Evolutionary conservation across 2,113 vertebrate species (phyloP), one percentile per base, ranked within the genome.

Genomic region (Myocastor coypus): DNA sequence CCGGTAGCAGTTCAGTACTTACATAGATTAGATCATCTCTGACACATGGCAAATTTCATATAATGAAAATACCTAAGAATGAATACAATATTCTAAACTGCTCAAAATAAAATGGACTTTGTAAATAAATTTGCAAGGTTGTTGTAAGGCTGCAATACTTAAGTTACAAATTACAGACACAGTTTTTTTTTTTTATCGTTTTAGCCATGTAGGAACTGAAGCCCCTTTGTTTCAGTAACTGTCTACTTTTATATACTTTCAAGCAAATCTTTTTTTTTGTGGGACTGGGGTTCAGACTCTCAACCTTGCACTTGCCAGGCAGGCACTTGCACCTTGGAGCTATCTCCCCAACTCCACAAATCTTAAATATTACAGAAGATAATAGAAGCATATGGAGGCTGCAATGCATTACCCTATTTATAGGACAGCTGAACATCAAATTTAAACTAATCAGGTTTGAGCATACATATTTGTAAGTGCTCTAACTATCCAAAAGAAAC

Each of bases 401-500:
- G 19, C 16, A 57, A 14, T 20, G 17, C 13, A 57, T 16, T 57
- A 57, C 13, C 12, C 16, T 57, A 57, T 57, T 57, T 57, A 16
- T 19, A 57, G 57, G 16, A 57, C 5, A 57, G 57, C 57, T 57
- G 57, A 57, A 14, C 14, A 19, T 57, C 14, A 57, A 19, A 57
- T 57, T 57, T 57, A 19, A 57, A 57, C 8, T 17, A 57, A 57
- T 57, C 55, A 57, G 16, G 13, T 57, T 57, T 57, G 55, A 98
- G 98, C 98, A 98, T 98, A 98, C 98, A 97, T 98, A 98, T 98
- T 98, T 3, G 90, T 98, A 99, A 99, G 98, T 98, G 98, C 98
- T 98, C 96, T 96, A 92, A 96, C 97, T 98, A 92, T 69, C 52
- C 52, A 52, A 52, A 52, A 52, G 52, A 13, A 52, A 96, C 97